Evolutionary conservation across 2,888 invertebrate species (phyloP).

Genomic region (Pachliopta kotzebuea): DNA sequence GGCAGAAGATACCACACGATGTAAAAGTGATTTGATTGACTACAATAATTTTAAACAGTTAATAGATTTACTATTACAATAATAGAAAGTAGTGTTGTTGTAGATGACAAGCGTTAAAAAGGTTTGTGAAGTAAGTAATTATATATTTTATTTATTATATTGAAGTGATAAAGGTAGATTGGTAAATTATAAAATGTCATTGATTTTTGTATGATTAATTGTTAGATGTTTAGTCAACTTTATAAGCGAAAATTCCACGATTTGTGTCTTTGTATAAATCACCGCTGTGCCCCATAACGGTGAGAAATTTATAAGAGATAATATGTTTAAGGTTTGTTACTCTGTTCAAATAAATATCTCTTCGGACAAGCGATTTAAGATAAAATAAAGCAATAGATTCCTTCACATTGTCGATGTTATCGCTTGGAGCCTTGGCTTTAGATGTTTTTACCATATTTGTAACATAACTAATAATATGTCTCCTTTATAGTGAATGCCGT

Average conservation of each 20-base stretch:
- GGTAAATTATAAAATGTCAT: no score
- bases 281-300: not conserved
- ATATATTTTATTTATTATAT: not conserved
- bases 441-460: slow-evolving; percentile 11
- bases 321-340: not conserved
- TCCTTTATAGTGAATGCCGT: slow-evolving; percentile 3
- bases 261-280: not conserved
- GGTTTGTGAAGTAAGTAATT: not conserved
- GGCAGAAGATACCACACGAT: slow-evolving; percentile 43
- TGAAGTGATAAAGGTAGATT: no score
- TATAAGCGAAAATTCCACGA: not conserved
- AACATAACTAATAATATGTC: slow-evolving; percentile 2
- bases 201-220: not conserved
- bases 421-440: slow-evolving; percentile 3
- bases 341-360: slow-evolving; percentile 6
- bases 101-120: not conserved
- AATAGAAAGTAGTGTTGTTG: not conserved
- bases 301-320: slow-evolving; percentile 3
- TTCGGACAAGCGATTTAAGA: slow-evolving; percentile 1
- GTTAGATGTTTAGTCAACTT: not conserved
- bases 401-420: slow-evolving; percentile 9
- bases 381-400: slow-evolving; percentile 5
- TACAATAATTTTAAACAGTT: slow-evolving; percentile 4
- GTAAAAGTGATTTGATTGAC: slow-evolving; percentile 20
- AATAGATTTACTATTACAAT: not conserved